Evolutionary conservation across 2,113 vertebrate genomes (phyloP).

Genomic region (Sitta europaea): DNA sequence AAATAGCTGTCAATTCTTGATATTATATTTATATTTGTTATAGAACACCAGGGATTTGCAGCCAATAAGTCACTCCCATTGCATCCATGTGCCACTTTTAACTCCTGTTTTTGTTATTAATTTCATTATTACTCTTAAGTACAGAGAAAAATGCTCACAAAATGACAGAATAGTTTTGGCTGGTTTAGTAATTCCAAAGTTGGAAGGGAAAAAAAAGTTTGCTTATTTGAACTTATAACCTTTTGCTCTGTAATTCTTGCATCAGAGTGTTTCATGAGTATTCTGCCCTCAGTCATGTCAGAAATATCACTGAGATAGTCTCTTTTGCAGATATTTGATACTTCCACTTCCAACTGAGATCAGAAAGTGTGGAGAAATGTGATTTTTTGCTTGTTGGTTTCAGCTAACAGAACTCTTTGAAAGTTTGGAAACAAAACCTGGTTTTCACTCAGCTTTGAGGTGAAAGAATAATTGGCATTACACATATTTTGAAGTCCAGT

Average conservation of each 20-base stretch:
- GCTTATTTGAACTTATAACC: slow-evolving; percentile 33
- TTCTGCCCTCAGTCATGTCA: slow-evolving; percentile 12
- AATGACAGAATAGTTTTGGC: neutral
- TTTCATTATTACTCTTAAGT: neutral
- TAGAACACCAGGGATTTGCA: neutral
- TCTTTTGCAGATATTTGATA: slow-evolving; percentile 40
- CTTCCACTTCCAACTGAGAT: slow-evolving; percentile 36
- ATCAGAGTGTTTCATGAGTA: neutral
- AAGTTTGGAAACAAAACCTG: neutral
- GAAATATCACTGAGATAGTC: neutral
- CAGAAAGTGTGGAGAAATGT: slow-evolving; percentile 16
- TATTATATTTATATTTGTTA: neutral
- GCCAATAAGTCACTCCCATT: neutral
- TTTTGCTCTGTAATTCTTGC: slow-evolving; percentile 24
- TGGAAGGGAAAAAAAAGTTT: neutral
- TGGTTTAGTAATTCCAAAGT: neutral
- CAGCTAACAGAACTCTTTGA: neutral
- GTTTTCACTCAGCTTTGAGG: neutral
- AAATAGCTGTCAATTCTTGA: neutral
- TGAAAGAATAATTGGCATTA: neutral
- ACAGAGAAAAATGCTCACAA: neutral
- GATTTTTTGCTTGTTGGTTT: slow-evolving; percentile 9
- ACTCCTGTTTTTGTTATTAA: neutral
- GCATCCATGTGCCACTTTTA: neutral
- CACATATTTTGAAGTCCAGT: neutral